Base-by-base conservation (phyloP, 1,140 invertebrate species). In the Diploscapter pachys region DNA sequence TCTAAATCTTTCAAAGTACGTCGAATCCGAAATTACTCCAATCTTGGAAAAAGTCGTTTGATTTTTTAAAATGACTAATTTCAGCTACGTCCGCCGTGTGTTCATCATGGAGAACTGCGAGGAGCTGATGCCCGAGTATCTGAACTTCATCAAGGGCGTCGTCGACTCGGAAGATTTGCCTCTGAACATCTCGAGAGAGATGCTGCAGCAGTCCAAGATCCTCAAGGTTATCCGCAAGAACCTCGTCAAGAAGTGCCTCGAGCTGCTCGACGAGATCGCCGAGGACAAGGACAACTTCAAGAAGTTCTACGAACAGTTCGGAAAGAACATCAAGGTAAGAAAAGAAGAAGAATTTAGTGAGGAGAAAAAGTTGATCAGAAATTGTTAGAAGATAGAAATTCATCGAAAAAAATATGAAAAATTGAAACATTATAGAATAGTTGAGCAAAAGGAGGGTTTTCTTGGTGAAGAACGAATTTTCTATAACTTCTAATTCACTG, bases 61-160 rank as follows among this genome's bases (percentile, higher is more conserved):
- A 13, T 59, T 13, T 11, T 13, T 11, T 13, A 13, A 11, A 11
- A 59, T 11, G 11, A 11, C 57, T 48, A 89, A 90, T 31, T 31
- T 31, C 31, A 31, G 31, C 80, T 79, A 78, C 72, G 78, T 79
- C 51, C 63, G 66, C n/a, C 73, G 79, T 75, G 81, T 82, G 59
- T 82, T 83, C 89, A 98, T 99, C 86, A 98, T 98, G 95, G 96
- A 99, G 87, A 98, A 98, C 87, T 98, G 95, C 85, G 95, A 98
- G 86, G 95, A 98, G 80, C 88, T 99, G 8, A 98, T 99, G 83
- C 96, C 96, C 0, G 95, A 98, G 85, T 99, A 98, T 86, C 89
- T 98, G 71, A 96, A 83, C 84, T 85, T 87, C 74, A 78, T 86
- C 75, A 86, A 84, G 87, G 96, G 96, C 87, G 94, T 99, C 13